Evolutionary conservation across 2,888 invertebrate species (phyloP).

Genomic region (Cabera pusaria): DNA sequence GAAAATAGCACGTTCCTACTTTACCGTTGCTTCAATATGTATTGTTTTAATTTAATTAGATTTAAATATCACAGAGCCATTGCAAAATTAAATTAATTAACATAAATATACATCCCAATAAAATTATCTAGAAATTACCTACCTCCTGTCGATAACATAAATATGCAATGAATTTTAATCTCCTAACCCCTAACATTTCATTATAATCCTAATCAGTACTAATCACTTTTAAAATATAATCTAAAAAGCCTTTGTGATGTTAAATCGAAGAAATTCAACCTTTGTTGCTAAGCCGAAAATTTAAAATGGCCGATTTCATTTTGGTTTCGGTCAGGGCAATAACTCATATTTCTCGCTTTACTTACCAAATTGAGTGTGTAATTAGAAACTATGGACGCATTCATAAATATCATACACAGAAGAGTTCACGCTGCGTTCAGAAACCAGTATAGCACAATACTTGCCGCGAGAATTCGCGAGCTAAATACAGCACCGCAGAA

Average conservation of each 20-base stretch:
- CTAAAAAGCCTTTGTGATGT: constrained; percentile 58
- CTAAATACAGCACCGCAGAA: constrained; percentile 80
- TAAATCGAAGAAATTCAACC: constrained; percentile 52
- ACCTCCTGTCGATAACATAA: constrained; percentile 6
- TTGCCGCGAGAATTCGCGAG: constrained; percentile 71
- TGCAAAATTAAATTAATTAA: too few relatives aligned
- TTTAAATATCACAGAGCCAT: too few relatives aligned
- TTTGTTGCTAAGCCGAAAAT: constrained; percentile 49
- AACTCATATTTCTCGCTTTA: constrained; percentile 74
- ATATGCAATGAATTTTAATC: constrained; percentile 15
- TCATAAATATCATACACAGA: constrained; percentile 56
- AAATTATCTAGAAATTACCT: background rate
- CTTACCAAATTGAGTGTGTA: constrained; percentile 79
- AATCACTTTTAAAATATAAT: constrained; percentile 59
- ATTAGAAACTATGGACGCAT: constrained; percentile 70
- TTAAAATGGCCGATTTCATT: constrained; percentile 71
- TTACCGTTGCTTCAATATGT: too few relatives aligned
- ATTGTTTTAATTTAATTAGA: too few relatives aligned
- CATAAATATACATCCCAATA: too few relatives aligned
- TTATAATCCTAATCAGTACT: constrained; percentile 58
- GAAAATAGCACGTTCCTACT: too few relatives aligned
- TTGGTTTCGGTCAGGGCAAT: constrained; percentile 69
- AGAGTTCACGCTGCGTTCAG: constrained; percentile 71
- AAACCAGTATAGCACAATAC: constrained; percentile 75
- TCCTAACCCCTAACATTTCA: constrained; percentile 25